A percentile compares a stretch with the other conserved stretches of the same genome.
Evolutionary conservation across 2,888 invertebrate species (phyloP).

Genomic region (Miltochrista miniata): DNA sequence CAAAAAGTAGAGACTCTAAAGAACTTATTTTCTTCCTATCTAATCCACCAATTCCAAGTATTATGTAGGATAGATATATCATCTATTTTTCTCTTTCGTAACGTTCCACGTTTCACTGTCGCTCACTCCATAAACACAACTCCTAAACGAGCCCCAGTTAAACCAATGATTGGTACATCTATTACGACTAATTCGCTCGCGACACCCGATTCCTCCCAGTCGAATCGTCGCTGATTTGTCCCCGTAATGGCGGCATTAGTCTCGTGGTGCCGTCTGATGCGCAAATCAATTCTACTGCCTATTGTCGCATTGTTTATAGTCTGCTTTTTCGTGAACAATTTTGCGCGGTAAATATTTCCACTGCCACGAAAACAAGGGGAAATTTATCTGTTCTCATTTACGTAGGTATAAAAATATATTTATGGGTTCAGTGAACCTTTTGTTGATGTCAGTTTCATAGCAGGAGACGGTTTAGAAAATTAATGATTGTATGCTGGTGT

Average conservation of each 20-base stretch:
- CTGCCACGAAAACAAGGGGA: background rate
- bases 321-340: constrained; percentile 19
- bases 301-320: constrained; percentile 39
- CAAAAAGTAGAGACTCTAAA: too few relatives aligned
- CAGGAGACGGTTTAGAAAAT: too few relatives aligned
- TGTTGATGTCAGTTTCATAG: too few relatives aligned
- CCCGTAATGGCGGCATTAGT: constrained; percentile 45
- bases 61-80: too few relatives aligned
- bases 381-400: background rate
- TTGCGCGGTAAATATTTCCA: background rate
- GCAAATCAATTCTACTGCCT: constrained; percentile 41
- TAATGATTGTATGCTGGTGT: too few relatives aligned
- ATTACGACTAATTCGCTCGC: constrained; percentile 41
- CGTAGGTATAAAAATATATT: background rate
- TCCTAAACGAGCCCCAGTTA: background rate
- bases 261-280: constrained; percentile 32
- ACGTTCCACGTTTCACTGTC: background rate
- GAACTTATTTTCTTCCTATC: too few relatives aligned
- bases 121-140: background rate
- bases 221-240: constrained; percentile 45
- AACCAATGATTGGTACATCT: constrained; percentile 25
- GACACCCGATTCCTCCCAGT: constrained; percentile 40
- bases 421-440: too few relatives aligned
- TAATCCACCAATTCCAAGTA: too few relatives aligned
- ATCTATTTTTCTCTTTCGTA: too few relatives aligned